Base-by-base conservation (phyloP, 2,888 invertebrate genomes). In the Leucophenga montana region DNA sequence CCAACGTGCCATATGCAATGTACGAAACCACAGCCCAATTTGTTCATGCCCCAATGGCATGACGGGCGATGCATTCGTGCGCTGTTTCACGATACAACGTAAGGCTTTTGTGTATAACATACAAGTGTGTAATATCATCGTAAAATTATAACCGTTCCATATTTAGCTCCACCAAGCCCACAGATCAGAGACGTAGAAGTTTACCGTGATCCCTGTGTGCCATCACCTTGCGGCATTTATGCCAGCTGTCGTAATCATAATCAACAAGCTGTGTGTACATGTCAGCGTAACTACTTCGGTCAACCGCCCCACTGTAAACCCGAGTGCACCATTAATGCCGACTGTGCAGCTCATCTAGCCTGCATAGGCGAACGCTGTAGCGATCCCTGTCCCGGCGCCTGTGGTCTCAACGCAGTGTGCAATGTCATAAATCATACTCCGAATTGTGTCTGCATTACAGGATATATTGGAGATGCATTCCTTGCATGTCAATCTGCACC, bases 301-400 rank as follows among this genome's bases (percentile, higher is more conserved):
- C 91, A 91, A 65, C 94, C 94, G 53, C 93, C 93, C 1, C 90
- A 91, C 74, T 94, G 93, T 85, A 90, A 93, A 44, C 93, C 93
- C 5, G 93, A 93, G 84, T 93, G 93, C 84, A 90, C 91, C 13
- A 91, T 94, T 33, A 94, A 93, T 84, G 90, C 94, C 0, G 95
- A 95, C 79, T 96, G 96, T 85, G 88, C 92, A 8, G 93, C 92
- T 80, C 92, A 93, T 83, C 90, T 91, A 78, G 94, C 95, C 53
- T 96, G 96, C 82, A 93, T 95, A 59, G 92, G 92, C 77, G 92
- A 93, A 82, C 93, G 91, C 86, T 95, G 95, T 85, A 90, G 89
- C 75, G 94, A 95, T 87, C 95, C 95, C n/a, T 95, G 95, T 79
- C 93, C 93, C 9, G 95, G 95, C 13, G 93, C 93, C 6, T 95